Percentiles rank a stretch among this genome's conserved stretches.
These are phyloP conservation scores for Eclectus roratus DNA, from an alignment of 2,113 vertebrate genomes.

Conservation along the genomic window DNA sequence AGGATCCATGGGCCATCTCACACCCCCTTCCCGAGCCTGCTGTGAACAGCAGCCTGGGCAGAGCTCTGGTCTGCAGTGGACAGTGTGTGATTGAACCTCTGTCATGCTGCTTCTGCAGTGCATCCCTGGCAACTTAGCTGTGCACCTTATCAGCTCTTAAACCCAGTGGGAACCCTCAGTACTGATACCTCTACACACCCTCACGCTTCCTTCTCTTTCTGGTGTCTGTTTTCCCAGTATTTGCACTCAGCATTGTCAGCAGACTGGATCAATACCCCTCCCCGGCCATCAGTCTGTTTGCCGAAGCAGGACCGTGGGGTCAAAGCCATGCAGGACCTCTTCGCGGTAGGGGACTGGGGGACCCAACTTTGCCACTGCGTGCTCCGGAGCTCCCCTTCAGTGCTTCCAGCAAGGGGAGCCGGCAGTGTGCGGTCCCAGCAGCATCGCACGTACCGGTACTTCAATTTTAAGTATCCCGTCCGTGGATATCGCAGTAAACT, in stretches of 20 bases:
- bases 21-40: background rate
- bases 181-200: rapidly evolving
- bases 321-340: background rate
- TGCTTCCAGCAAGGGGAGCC: background rate
- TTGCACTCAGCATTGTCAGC: background rate
- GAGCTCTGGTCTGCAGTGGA: rapidly evolving
- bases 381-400: background rate
- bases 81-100: background rate
- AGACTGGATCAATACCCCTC: background rate
- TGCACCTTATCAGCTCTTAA: background rate
- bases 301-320: background rate
- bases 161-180: background rate
- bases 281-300: background rate
- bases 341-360: background rate
- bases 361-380: background rate
- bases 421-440: rapidly evolving
- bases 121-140: background rate
- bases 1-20: background rate
- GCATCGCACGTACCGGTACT: rapidly evolving
- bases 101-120: background rate
- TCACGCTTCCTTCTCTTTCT: background rate
- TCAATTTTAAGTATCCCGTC: background rate
- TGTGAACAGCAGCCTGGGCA: background rate
- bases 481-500: background rate
- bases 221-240: rapidly evolving